Evolutionary conservation across 2,113 vertebrate genomes (phyloP).

Genomic region (Nothoprocta perdicaria): DNA sequence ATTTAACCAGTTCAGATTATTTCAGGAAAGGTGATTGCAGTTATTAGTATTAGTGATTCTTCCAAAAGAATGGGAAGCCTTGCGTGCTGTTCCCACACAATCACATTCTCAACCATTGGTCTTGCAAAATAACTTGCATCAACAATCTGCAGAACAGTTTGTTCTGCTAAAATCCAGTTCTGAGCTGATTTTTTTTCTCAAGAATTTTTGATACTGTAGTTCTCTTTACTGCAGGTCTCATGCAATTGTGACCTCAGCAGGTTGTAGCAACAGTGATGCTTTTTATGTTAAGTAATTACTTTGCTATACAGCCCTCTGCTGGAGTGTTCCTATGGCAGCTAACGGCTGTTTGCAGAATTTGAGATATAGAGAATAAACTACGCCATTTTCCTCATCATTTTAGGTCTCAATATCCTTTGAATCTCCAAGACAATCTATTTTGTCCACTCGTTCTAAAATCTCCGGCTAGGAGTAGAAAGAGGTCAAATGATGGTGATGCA

Average conservation of each 20-base stretch:
- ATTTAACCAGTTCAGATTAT: slow-evolving; percentile 37
- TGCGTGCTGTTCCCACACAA: background rate
- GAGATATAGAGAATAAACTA: background rate
- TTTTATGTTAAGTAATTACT: background rate
- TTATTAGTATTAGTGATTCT: slow-evolving; percentile 27
- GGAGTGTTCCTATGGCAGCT: background rate
- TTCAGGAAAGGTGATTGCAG: background rate
- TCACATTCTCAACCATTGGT: background rate
- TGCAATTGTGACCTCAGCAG: background rate
- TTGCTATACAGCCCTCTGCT: background rate
- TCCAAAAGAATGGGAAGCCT: slow-evolving; percentile 33
- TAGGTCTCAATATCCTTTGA: background rate
- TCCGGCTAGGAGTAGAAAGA: background rate
- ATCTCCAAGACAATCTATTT: background rate
- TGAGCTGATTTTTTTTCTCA: background rate
- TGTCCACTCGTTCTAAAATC: background rate
- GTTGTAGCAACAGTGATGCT: background rate
- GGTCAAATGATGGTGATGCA: background rate
- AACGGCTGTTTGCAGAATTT: background rate
- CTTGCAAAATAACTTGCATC: background rate
- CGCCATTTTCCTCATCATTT: background rate
- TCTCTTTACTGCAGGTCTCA: background rate
- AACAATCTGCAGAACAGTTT: background rate
- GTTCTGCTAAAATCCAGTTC: background rate
- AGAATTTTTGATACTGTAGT: background rate